Evolutionary conservation across 2,113 vertebrate species (phyloP).

Genomic region (Hyaena hyaena): DNA sequence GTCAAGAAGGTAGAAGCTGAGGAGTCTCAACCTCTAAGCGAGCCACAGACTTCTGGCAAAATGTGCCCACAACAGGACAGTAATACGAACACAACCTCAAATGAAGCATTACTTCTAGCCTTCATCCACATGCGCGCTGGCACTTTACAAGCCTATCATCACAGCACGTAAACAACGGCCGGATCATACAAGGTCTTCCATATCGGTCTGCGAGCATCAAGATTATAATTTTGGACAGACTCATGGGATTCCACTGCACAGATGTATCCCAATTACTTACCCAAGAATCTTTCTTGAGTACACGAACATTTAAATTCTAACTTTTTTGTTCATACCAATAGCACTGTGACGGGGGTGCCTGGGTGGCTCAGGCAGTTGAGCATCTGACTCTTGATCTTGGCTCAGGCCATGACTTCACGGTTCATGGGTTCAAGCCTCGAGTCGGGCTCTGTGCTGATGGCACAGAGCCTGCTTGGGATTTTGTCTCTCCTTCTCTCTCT

Average conservation of each 20-base stretch:
- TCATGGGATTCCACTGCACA: not conserved
- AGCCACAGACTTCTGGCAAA: not conserved
- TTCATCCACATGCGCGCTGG: not conserved
- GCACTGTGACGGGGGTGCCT: too few relatives aligned
- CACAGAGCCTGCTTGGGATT: too few relatives aligned
- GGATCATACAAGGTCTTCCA: not conserved
- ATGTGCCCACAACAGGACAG: not conserved
- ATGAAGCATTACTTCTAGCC: not conserved
- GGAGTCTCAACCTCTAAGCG: not conserved
- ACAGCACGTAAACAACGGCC: not conserved
- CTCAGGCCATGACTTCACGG: too few relatives aligned
- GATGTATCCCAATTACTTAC: not conserved
- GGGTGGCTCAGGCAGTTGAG: too few relatives aligned
- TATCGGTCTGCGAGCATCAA: not conserved
- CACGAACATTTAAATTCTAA: not conserved
- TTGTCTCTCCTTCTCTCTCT: too few relatives aligned
- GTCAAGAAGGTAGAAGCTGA: not conserved
- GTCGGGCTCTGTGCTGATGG: too few relatives aligned
- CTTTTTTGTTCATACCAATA: not conserved
- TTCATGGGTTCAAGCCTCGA: too few relatives aligned
- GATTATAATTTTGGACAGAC: not conserved
- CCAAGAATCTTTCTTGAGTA: slow-evolving; percentile 1
- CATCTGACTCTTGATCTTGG: too few relatives aligned
- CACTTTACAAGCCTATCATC: not conserved
- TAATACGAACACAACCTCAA: slow-evolving; percentile 31